These are phyloP conservation scores for Rhamnusium bicolor DNA, from an alignment of 2,888 invertebrate genomes.

Conservation along the genomic window DNA sequence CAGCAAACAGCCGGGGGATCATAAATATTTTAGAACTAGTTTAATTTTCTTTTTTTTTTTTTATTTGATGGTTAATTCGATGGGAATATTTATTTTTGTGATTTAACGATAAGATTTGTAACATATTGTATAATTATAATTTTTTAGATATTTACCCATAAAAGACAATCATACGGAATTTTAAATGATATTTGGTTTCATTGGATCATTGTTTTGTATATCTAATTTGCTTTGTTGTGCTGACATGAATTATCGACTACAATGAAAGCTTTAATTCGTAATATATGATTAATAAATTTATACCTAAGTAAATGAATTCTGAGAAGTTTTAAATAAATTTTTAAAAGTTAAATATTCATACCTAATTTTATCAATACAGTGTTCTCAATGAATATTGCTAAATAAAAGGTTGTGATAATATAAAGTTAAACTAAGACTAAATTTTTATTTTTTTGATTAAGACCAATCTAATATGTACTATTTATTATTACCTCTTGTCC, in stretches of 20 bases:
- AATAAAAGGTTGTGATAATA: slow-evolving; percentile 34
- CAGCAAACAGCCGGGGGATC: slow-evolving; percentile 95
- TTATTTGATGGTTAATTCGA: slow-evolving; percentile 8
- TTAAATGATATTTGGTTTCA: slow-evolving; percentile 6
- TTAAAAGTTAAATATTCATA: background rate
- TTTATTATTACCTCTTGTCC: background rate
- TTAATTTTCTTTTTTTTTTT: slow-evolving; percentile 63
- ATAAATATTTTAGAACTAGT: slow-evolving; percentile 90
- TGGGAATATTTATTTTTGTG: slow-evolving; percentile 30
- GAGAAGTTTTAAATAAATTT: background rate
- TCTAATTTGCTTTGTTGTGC: background rate
- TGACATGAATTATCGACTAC: background rate
- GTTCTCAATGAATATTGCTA: slow-evolving; percentile 14
- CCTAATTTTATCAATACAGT: slow-evolving; percentile 2
- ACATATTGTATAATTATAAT: slow-evolving; percentile 13
- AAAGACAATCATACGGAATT: slow-evolving; percentile 22
- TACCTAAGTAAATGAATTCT: background rate
- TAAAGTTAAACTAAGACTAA: slow-evolving; percentile 20
- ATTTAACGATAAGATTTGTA: slow-evolving; percentile 31
- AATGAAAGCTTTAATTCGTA: background rate
- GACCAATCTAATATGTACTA: background rate
- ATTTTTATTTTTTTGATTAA: background rate
- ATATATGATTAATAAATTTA: background rate
- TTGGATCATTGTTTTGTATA: background rate
- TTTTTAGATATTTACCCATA: slow-evolving; percentile 19